A percentile compares a stretch with the other conserved stretches of the same genome.
phyloP scores from a whole-genome alignment of 2,888 invertebrate species.

The Cataglyphis albicans region DNA sequence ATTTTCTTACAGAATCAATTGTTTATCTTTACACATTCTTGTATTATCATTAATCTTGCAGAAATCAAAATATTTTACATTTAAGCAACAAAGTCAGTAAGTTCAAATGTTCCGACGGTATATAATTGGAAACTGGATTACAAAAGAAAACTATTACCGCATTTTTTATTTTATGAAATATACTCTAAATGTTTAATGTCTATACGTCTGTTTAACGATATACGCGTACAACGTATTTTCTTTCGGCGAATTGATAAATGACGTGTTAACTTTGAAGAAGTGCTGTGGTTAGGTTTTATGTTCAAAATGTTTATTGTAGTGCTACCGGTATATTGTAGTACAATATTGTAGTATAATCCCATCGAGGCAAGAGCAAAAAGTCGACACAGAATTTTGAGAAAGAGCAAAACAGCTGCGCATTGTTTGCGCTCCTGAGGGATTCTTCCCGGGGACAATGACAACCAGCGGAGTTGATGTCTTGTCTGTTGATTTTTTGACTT shows the following conservation, averaged over 20 bases:
- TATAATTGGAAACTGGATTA: neutral
- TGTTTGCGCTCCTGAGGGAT: neutral
- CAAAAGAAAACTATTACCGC: neutral
- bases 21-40: neutral
- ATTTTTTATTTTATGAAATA: neutral
- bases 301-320: neutral
- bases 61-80: neutral
- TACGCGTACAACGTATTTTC: neutral
- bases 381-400: neutral
- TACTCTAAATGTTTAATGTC: neutral
- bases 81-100: neutral
- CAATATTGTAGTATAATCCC: neutral
- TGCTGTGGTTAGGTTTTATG: neutral
- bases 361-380: neutral
- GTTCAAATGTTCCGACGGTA: neutral
- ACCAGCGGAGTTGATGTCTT: neutral
- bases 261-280: neutral
- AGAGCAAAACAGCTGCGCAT: neutral
- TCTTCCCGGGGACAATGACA: neutral
- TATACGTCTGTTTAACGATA: neutral
- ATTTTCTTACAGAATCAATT: neutral
- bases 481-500: neutral
- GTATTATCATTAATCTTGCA: neutral
- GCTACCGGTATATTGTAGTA: neutral
- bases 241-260: neutral